Base-by-base conservation (phyloP, 2,113 vertebrate genomes). In the Thunnus maccoyii region DNA sequence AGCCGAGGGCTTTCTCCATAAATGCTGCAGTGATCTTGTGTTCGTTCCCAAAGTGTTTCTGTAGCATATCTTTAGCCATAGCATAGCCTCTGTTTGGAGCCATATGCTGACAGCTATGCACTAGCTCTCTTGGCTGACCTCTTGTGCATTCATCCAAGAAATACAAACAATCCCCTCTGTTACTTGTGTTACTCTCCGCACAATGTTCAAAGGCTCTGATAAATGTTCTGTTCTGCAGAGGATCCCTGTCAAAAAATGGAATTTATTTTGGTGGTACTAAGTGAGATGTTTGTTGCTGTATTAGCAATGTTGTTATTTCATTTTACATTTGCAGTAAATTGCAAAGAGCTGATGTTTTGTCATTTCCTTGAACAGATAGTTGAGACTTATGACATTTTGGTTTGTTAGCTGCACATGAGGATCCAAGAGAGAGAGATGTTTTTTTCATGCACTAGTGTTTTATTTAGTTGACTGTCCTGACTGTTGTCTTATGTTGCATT, bases 181-280 rank as follows among this genome's bases (percentile, higher is more conserved):
- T 41, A 9, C 36, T 41, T 41, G 36, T 41, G 36, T 69, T 60
- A 1, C 22, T 18, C 47, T 62, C 60, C 32, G 65, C 32, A 46
- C 72, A 52, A 13, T 55, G 58, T 18, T 63, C 32, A 65, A 75
- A 75, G 10, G 50, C 72, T 55, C 60, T 74, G 9, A 63, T 64
- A 20, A 64, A 54, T 15, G 48, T 13, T 22, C 47, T 64, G 32
- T 64, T 64, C 32, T 74, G 71, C 25, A 70, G 14, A 41, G n/a
- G 12, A 56, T 46, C 36, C 7, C 36, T 9, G 7, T 41, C 36
- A 41, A 41, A 41, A 30, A 41, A 41, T 41, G 36, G 6, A 41
- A 41, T 41, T 41, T 41, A 7, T 41, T 9, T 41, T 41, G 36
- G 8, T 41, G 36, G 36, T 9, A 41, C 5, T 41, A 41, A 41